Conservation (phyloP, 2,797 vertebrate genomes). For the Hyperoplus immaculatus region DNA sequence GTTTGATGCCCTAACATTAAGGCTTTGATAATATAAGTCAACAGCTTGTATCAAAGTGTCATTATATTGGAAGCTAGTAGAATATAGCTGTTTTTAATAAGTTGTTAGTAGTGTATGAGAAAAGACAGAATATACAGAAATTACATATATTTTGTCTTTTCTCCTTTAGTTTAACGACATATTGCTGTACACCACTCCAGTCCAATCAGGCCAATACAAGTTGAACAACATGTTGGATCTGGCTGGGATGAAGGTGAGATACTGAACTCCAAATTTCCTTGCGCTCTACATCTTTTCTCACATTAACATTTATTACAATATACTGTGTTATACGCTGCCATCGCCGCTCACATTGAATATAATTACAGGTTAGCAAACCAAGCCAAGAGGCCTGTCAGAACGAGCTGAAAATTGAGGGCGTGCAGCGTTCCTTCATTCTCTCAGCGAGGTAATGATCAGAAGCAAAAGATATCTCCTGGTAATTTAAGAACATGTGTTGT, state of each 20-base stretch:
- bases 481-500: not conserved
- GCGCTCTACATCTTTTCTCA: constrained; percentile 1
- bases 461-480: constrained; percentile 13
- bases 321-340: not conserved
- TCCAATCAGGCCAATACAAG: constrained; percentile 94
- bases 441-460: constrained; percentile 89
- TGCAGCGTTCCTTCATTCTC: constrained; percentile 97
- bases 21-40: not conserved
- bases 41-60: not conserved
- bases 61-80: too few species aligned
- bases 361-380: constrained; percentile 93
- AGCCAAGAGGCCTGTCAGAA: constrained; percentile 96
- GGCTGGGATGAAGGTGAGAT: constrained; percentile 95
- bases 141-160: constrained; percentile 30
- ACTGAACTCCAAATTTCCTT: not conserved
- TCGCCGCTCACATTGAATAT: constrained; percentile 36
- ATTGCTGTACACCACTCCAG: constrained; percentile 92
- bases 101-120: not conserved
- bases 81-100: too few species aligned
- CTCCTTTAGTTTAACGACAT: constrained; percentile 93
- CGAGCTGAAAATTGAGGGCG: constrained; percentile 96
- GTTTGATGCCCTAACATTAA: not conserved
- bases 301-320: not conserved
- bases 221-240: constrained; percentile 94
- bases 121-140: not conserved